These are phyloP conservation scores for Macrophya annulata DNA, from an alignment of 2,888 invertebrate species.

Conservation along the genomic window DNA sequence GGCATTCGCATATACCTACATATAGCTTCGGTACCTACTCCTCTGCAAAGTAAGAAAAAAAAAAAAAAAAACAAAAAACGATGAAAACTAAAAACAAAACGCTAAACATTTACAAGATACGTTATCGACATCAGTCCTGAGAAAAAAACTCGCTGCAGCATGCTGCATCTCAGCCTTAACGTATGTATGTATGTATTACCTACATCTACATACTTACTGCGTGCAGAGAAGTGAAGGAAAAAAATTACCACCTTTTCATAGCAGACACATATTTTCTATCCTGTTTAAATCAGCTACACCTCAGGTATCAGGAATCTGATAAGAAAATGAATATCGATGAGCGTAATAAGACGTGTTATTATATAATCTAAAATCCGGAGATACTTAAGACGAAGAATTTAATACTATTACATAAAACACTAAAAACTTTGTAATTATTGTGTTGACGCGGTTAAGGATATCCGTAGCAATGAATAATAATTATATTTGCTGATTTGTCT, in stretches of 20 bases:
- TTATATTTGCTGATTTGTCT: background rate
- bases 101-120: slow-evolving; percentile 69
- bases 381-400: background rate
- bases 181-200: slow-evolving; percentile 7
- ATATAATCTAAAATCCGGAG: background rate
- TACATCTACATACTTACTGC: background rate
- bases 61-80: slow-evolving; percentile 57
- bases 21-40: slow-evolving; percentile 69
- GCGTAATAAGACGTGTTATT: slow-evolving; percentile 4
- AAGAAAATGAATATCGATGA: background rate
- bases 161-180: background rate
- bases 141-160: slow-evolving; percentile 8
- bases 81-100: slow-evolving; percentile 47
- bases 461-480: background rate
- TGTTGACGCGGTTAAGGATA: background rate
- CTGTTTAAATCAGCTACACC: background rate
- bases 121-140: slow-evolving; percentile 69
- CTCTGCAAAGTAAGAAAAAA: slow-evolving; percentile 66
- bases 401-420: background rate
- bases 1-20: slow-evolving; percentile 23
- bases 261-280: slow-evolving; percentile 1
- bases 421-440: background rate
- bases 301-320: background rate
- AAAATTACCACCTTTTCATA: slow-evolving; percentile 13
- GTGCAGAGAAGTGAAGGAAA: background rate